Base-by-base conservation (phyloP, 2,888 invertebrate genomes). In the Cryptocephalus moraei region DNA sequence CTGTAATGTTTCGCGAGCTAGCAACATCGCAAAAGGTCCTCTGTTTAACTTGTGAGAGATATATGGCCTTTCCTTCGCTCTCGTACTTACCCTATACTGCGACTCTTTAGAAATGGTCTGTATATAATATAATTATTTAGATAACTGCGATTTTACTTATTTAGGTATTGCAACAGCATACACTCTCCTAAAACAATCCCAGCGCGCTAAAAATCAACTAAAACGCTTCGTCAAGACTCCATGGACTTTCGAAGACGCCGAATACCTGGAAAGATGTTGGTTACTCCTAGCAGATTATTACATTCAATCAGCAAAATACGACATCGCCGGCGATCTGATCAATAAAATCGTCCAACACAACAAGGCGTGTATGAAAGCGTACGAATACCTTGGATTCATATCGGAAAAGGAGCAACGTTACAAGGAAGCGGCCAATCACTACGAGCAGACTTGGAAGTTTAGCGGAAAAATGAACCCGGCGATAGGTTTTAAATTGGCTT, bases 171-270 rank as follows among this genome's bases (percentile, higher is more conserved):
- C 75, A 63, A 58, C 68, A 66, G 91, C 82, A 1, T 87, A 90
- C 64, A 86, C 92, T 63, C 79, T 92, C 22, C 71, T 92, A 42
- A 97, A 96, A 66, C 95, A 93, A 71, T 80, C 82, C 0, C 93
- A 92, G 12, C 77, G 93, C 44, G 95, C 96, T 0, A 84, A 94
- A 60, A 93, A 91, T 67, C 90, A 94, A 59, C 68, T 99, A 44
- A 97, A 97, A 69, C 76, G 92, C 32, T 81, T 96, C 12, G 80
- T 86, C 0, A 88, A 91, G 55, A 81, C 83, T 44, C 74, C 77
- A 0, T 97, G 96, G 96, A 91, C 85, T 10, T 91, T 94, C 56
- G 93, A 95, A 67, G 94, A 95, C 61, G 93, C 95, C 0, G 95
- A 96, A 62, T 93, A 95, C 61, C 73, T 97, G 49, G 97, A 97